Percentiles rank a stretch among this genome's conserved stretches.
Conservation (phyloP, 1,140 invertebrate species). For the Scaptodrosophila lebanonensis region DNA sequence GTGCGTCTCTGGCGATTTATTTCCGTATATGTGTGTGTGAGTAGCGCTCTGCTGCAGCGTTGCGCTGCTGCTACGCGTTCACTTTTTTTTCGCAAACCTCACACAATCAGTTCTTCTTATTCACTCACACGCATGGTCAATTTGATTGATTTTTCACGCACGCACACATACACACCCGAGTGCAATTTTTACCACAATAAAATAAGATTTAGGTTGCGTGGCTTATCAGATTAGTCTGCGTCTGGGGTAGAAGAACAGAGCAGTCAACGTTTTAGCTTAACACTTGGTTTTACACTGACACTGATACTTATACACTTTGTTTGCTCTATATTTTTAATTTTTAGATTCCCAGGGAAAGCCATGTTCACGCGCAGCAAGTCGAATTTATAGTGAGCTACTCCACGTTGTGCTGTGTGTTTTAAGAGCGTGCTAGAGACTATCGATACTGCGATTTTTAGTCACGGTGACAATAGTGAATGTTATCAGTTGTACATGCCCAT, state of each 20-base stretch:
- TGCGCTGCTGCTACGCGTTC: constrained; percentile 35
- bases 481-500: too few species aligned
- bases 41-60: constrained; percentile 21
- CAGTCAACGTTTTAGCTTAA: constrained; percentile 70
- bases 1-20: constrained; percentile 28
- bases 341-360: constrained; percentile 82
- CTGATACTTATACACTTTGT: constrained; percentile 65
- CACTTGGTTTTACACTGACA: constrained; percentile 69
- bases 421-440: constrained; percentile 9
- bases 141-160: constrained; percentile 54
- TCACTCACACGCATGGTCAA: constrained; percentile 49
- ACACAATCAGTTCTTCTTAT: constrained; percentile 44
- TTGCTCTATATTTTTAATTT: constrained; percentile 75
- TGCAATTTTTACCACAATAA: constrained; percentile 24
- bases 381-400: constrained; percentile 58
- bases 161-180: constrained; percentile 23
- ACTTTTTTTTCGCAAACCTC: constrained; percentile 43
- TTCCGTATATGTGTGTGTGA: constrained; percentile 19
- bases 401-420: constrained; percentile 37
- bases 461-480: too few species aligned
- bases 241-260: neutral
- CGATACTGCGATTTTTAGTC: neutral
- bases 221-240: neutral
- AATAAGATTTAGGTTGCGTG: constrained; percentile 8
- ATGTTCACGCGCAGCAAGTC: constrained; percentile 48